Evolutionary conservation across 2,888 invertebrate species (phyloP).

Genomic region (Tenthredo amoena): DNA sequence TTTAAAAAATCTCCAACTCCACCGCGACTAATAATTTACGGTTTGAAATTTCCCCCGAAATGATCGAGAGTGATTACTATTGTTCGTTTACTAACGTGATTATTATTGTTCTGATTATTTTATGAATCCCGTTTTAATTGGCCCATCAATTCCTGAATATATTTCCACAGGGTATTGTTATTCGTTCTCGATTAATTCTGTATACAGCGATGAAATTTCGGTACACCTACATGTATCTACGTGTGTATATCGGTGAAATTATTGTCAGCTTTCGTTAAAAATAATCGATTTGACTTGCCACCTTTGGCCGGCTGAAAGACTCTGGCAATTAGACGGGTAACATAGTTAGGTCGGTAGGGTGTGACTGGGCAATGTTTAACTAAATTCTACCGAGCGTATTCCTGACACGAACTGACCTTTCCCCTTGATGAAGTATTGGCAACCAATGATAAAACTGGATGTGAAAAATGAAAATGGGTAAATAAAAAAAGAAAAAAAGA

Average conservation of each 20-base stretch:
- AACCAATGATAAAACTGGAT: background rate
- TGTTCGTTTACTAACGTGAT: too few species aligned
- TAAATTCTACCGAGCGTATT: background rate
- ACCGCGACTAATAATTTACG: background rate
- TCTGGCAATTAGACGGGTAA: conserved; percentile 3
- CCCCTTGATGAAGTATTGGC: background rate
- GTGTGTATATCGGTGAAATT: background rate
- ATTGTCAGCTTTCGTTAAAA: background rate
- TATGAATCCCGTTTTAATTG: background rate
- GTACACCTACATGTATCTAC: background rate
- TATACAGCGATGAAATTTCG: background rate
- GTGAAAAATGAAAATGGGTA: background rate
- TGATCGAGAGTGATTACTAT: too few species aligned
- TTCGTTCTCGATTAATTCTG: background rate
- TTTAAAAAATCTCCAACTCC: too few species aligned
- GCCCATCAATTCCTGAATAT: background rate
- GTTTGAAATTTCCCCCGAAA: background rate
- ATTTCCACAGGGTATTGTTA: background rate
- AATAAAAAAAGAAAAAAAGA: too few species aligned
- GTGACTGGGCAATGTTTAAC: conserved; percentile 28
- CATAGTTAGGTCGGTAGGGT: conserved; percentile 33
- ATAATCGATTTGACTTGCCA: conserved; percentile 22
- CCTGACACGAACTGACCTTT: background rate
- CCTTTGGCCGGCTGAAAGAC: conserved; percentile 23
- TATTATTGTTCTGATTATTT: background rate